Evolutionary conservation across 2,113 vertebrate species (phyloP).

Genomic region (Poeciliopsis retropinna): DNA sequence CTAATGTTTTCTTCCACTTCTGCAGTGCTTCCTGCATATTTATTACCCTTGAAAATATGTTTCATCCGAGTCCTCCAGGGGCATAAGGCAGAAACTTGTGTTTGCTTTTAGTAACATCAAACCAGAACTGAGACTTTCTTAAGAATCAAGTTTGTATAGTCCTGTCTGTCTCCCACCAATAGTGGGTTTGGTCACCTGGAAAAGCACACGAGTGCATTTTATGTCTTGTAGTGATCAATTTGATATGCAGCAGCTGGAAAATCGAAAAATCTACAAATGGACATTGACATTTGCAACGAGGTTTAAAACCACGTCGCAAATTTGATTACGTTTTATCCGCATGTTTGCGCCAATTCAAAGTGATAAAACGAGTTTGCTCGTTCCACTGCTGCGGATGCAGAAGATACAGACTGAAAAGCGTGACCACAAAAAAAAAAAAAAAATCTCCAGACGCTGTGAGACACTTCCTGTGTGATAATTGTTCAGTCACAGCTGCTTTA

Average conservation of each 20-base stretch:
- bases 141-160: not conserved
- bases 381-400: not conserved
- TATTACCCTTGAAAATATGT: constrained; percentile 3
- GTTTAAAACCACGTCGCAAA: not conserved
- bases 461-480: constrained; percentile 15
- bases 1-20: constrained; percentile 36
- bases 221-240: not conserved
- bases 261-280: not conserved
- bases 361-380: not conserved
- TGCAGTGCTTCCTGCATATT: constrained; percentile 44
- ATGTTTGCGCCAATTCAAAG: not conserved
- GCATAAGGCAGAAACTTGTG: not conserved
- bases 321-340: not conserved
- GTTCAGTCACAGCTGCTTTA: constrained; percentile 22
- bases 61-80: constrained; percentile 5
- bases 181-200: not conserved
- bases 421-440: not conserved
- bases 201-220: not conserved
- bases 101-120: not conserved
- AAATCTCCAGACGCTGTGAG: not conserved
- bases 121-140: not conserved
- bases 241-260: not conserved
- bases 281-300: not conserved
- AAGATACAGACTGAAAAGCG: constrained; percentile 3
- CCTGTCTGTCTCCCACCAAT: not conserved